Evolutionary conservation across 2,113 vertebrate genomes (phyloP), one percentile per base, ranked within the genome.

Genomic region (Oophaga pumilio): DNA sequence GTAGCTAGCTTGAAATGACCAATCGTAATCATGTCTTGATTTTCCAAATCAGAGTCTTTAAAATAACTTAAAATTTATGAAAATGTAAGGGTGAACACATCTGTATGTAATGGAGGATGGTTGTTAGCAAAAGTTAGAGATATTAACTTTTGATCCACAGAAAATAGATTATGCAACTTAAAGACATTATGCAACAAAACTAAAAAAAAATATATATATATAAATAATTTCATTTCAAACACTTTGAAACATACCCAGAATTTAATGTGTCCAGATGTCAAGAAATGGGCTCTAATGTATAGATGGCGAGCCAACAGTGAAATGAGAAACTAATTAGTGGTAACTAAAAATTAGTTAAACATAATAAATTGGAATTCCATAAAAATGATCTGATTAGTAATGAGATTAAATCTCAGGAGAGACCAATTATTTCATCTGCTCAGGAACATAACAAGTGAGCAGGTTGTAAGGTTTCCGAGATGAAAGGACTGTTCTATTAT

Each of bases 381-480:
- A 80, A 83, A 82, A 68, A 68, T 20, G 26, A 80, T 53, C 81
- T 83, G 81, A 83, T 83, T 68, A 83, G 62, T 68, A 69, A 83
- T 83, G 64, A 69, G 81, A 68, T 53, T 68, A 69, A 83, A 53
- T 62, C 81, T 28, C 81, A 52, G 43, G 81, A 62, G 81, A 83
- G 81, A 52, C 43, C 81, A 83, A 83, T 83, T 83, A 83, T 83
- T 83, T 83, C 49, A 83, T 83, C 80, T 82, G 60, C 62, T 68
- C 80, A 17, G 43, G 62, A 82, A 82, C 20, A 83, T 59, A 80
- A 60, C 56, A 57, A 80, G 77, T 60, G 77, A 80, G 50, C 81
- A 83, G 81, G 81, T 68, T 68, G 81, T 52, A 83, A 83, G 43
- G 60, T 82, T 66, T 52, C 33, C 11, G 60, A 68, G 81, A 69